These are phyloP conservation scores for Eledona agricola DNA, from an alignment of 2,888 invertebrate genomes.

Conservation along the genomic window DNA sequence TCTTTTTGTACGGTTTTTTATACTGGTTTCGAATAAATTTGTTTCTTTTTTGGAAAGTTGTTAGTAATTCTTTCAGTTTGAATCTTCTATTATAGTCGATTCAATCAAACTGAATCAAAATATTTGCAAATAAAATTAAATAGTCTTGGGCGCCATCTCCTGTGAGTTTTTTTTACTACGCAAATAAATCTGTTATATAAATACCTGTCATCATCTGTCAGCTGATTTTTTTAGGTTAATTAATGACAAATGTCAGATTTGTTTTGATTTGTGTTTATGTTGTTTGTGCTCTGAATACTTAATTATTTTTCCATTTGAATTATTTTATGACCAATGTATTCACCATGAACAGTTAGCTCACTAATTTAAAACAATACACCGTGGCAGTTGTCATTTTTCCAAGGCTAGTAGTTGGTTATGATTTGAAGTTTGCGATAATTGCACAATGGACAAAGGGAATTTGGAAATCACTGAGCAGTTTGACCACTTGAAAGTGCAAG, in stretches of 20 bases:
- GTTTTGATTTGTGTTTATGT: constrained; percentile 19
- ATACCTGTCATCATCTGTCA: too few species aligned
- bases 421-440: constrained; percentile 7
- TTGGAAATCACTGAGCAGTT: constrained; percentile 12
- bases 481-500: constrained; percentile 33
- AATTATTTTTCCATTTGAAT: constrained; percentile 28
- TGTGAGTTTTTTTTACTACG: too few species aligned
- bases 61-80: too few species aligned
- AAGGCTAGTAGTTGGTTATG: too few species aligned
- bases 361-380: constrained; percentile 14
- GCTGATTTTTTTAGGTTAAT: constrained; percentile 27
- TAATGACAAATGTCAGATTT: constrained; percentile 22
- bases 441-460: constrained; percentile 27
- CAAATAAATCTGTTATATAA: too few species aligned
- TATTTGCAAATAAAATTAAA: too few species aligned
- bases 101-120: too few species aligned
- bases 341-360: constrained; percentile 28
- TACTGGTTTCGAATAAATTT: too few species aligned
- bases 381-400: constrained; percentile 3
- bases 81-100: too few species aligned
- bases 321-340: constrained; percentile 16
- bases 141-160: too few species aligned
- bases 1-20: too few species aligned
- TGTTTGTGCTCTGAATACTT: constrained; percentile 37
- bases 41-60: too few species aligned